Evolutionary conservation across 2,888 invertebrate genomes (phyloP), one percentile per base, ranked within the genome.

Genomic region (Mythimna vitellina): DNA sequence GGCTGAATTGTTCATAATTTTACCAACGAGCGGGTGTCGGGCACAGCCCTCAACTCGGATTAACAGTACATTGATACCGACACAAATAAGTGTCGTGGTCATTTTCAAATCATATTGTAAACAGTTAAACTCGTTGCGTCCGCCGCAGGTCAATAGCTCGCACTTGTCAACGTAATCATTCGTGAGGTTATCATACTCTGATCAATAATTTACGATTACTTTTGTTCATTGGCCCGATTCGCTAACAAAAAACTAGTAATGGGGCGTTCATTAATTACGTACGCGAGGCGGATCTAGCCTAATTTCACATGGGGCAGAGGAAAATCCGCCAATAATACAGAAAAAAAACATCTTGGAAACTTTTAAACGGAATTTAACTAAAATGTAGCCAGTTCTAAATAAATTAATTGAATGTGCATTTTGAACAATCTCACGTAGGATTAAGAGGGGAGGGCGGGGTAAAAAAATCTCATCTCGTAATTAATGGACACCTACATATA

Each of bases 131-230:
- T 65, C 32, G 73, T 67, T 73, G 25, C 78, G 65, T 80, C 80
- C 80, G 80, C 66, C 46, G 66, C 69, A 62, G 83, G 86, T 86
- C 86, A 83, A 70, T 54, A 77, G 61, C 73, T 77, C 58, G 58
- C 65, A 56, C 22, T 73, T 79, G 73, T 80, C 67, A 62, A 58
- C 56, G 25, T 17, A 67, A 72, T 78, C 79, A 54, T 32, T 78
- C 60, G 60, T 49, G 56, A 70, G 68, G 61, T 72, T 74, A 82
- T 68, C 71, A 74, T 42, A 79, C 68, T 29, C 38, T 58, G 58
- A 80, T 75, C 60, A 58, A 76, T 76, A 62, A n/a, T 53, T 68
- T 65, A 32, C 38, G 49, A 66, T 62, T 35, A 17, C 14, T 46
- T 29, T 51, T 46, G 2, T 17, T 42, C 22, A 67, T 65, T 70